Evolutionary conservation across 2,797 vertebrate species (phyloP).

Genomic region (Propithecus perrieri): DNA sequence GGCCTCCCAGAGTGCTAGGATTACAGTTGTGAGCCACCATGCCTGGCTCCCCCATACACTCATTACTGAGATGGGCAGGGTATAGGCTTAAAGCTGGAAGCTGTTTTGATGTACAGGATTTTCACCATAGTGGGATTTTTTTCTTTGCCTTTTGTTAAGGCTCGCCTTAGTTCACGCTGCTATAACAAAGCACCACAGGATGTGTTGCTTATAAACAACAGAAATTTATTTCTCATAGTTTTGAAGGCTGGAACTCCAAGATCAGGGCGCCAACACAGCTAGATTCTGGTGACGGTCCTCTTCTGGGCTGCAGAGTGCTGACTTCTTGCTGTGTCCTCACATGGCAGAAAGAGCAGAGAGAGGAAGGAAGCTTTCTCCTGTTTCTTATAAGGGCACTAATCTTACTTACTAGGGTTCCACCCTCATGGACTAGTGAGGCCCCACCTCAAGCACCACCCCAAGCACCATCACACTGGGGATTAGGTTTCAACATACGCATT

Average conservation of each 20-base stretch:
- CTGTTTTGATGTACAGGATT: background rate
- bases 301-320: too few species aligned
- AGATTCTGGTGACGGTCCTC: background rate
- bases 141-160: background rate
- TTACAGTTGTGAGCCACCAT: too few species aligned
- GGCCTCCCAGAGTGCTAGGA: too few species aligned
- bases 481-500: background rate
- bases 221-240: background rate
- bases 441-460: too few species aligned
- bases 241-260: background rate
- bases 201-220: background rate
- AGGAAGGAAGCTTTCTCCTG: too few species aligned
- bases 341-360: background rate
- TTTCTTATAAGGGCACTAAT: background rate
- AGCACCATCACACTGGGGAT: background rate
- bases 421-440: too few species aligned
- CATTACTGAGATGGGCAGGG: background rate
- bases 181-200: background rate
- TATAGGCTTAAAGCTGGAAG: background rate
- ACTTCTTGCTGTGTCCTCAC: background rate
- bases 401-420: too few species aligned
- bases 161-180: background rate
- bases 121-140: background rate
- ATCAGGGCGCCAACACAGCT: background rate
- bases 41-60: background rate